A percentile compares a stretch with the other conserved stretches of the same genome.
Conservation (phyloP, 2,888 invertebrate species). For the Oligia latruncula region DNA sequence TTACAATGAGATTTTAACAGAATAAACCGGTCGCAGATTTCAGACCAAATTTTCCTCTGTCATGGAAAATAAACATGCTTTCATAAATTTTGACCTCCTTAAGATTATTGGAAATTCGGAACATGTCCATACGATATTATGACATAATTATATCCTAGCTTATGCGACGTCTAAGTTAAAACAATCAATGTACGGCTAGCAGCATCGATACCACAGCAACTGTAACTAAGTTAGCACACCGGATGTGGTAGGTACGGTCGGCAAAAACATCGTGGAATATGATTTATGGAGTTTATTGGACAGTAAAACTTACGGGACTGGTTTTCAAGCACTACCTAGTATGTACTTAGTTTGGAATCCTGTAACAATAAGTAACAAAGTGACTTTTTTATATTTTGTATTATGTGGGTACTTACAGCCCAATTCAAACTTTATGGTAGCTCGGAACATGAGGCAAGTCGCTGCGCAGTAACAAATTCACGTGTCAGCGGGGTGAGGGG, state of each 20-base stretch:
- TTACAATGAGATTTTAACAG: not conserved
- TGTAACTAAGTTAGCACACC: constrained; percentile 38
- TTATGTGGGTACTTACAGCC: not conserved
- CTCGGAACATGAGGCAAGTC: too few species aligned
- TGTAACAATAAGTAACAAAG: not conserved
- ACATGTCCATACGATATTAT: not conserved
- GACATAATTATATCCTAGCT: constrained; percentile 6
- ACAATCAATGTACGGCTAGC: constrained; percentile 21
- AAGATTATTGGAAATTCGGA: too few species aligned
- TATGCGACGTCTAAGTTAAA: constrained; percentile 22
- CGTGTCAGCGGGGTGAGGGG: too few species aligned
- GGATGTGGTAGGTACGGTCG: constrained; percentile 27
- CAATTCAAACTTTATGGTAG: too few species aligned
- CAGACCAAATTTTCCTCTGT: not conserved
- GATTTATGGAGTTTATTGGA: constrained; percentile 13
- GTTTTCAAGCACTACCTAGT: not conserved
- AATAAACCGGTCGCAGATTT: not conserved
- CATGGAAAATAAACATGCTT: too few species aligned
- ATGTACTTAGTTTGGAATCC: not conserved
- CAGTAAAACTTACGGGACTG: not conserved
- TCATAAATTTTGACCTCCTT: not conserved
- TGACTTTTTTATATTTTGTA: not conserved
- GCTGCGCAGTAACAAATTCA: too few species aligned
- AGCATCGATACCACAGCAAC: constrained; percentile 28
- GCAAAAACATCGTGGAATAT: constrained; percentile 27